A percentile compares a stretch with the other conserved stretches of the same genome.
phyloP scores from a whole-genome alignment of 1,140 invertebrate species.

The Drosophila parabipectinata region DNA sequence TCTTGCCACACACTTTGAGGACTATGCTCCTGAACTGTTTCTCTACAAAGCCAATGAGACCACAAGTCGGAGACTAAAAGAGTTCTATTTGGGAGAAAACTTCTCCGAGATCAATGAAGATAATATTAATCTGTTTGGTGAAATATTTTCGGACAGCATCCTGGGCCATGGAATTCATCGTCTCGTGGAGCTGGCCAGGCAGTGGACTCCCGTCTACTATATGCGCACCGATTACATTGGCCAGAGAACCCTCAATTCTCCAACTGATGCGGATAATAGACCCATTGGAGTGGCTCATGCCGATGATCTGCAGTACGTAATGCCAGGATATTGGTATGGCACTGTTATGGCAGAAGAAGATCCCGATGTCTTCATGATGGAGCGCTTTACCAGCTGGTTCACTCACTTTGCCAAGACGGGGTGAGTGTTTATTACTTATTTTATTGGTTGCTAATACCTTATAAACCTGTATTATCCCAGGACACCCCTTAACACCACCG shows the following conservation, averaged over 20 bases:
- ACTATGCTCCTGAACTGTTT: slow-evolving; percentile 69
- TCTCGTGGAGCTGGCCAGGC: slow-evolving; percentile 84
- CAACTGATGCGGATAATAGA: background rate
- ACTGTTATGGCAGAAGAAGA: slow-evolving; percentile 5
- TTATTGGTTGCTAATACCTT: background rate
- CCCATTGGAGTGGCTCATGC: slow-evolving; percentile 85
- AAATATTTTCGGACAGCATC: slow-evolving; percentile 84
- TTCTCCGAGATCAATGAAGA: slow-evolving; percentile 7
- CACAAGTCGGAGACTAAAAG: slow-evolving; percentile 30
- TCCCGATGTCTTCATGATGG: slow-evolving; percentile 71
- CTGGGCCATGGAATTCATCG: slow-evolving; percentile 85
- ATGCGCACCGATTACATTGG: slow-evolving; percentile 84
- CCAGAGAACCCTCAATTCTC: slow-evolving; percentile 29
- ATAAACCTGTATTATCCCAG: background rate
- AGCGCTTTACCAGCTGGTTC: slow-evolving; percentile 60
- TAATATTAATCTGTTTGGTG: slow-evolving; percentile 54
- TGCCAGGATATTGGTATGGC: slow-evolving; percentile 85
- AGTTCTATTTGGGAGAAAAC: slow-evolving; percentile 52
- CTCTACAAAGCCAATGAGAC: slow-evolving; percentile 63
- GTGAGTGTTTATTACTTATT: slow-evolving; percentile 21
- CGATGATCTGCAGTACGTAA: slow-evolving; percentile 87
- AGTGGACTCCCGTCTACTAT: slow-evolving; percentile 84
- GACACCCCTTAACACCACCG: slow-evolving; percentile 9
- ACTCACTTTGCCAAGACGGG: slow-evolving; percentile 56
- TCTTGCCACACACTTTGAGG: slow-evolving; percentile 51